Evolutionary conservation across 2,113 vertebrate species (phyloP).

Genomic region (Hemiprocne comata): DNA sequence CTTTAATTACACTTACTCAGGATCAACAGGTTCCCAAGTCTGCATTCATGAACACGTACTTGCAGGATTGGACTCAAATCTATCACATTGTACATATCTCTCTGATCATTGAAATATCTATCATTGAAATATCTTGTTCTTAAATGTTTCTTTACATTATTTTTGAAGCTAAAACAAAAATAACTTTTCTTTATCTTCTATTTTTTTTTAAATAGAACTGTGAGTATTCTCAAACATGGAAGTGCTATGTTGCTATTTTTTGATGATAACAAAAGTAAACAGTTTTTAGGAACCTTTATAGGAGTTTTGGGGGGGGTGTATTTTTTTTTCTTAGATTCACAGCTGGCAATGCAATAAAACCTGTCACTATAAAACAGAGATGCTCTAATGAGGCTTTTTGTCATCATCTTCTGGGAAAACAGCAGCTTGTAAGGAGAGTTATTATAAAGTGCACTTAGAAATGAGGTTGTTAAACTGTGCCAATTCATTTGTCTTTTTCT

Average conservation of each 20-base stretch:
- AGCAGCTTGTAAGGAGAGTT: conserved; percentile 68
- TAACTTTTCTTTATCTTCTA: conserved; percentile 77
- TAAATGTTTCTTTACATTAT: conserved; percentile 79
- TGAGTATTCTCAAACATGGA: conserved; percentile 73
- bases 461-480: conserved; percentile 76
- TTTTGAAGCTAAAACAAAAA: conserved; percentile 76
- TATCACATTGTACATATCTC: conserved; percentile 71
- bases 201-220: conserved; percentile 77
- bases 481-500: conserved; percentile 58
- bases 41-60: background rate
- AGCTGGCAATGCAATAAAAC: conserved; percentile 80
- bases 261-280: conserved; percentile 74
- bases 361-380: conserved; percentile 67
- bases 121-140: conserved; percentile 70
- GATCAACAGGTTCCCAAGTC: conserved; percentile 2
- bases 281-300: conserved; percentile 77
- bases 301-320: conserved; percentile 1
- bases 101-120: conserved; percentile 71
- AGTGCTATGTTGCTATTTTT: conserved; percentile 79
- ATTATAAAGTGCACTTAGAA: conserved; percentile 85
- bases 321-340: conserved; percentile 44
- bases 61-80: conserved; percentile 11
- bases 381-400: conserved; percentile 70
- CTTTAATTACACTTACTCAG: background rate
- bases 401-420: conserved; percentile 68